A percentile compares a stretch with the other conserved stretches of the same genome.
phyloP scores from a whole-genome alignment of 2,113 vertebrate species.

The Lagopus leucura region DNA sequence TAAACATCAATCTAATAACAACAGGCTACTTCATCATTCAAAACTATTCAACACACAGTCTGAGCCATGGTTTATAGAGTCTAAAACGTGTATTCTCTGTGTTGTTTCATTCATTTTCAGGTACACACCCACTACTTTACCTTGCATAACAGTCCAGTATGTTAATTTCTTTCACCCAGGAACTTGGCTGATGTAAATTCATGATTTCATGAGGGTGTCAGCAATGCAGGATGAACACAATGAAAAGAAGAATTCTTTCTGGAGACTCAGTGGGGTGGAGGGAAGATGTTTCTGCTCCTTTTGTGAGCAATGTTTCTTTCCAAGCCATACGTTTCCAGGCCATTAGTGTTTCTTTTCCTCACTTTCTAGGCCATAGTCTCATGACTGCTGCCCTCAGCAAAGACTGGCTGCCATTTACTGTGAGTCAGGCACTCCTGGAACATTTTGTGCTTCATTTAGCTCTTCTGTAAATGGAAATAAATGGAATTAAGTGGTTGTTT shows the following conservation, averaged over 20 bases:
- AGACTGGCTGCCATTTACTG: not conserved
- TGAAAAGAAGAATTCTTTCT: not conserved
- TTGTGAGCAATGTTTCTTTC: not conserved
- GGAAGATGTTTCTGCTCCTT: not conserved
- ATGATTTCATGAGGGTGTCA: not conserved
- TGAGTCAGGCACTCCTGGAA: not conserved
- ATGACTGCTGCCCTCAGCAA: not conserved
- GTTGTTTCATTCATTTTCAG: not conserved
- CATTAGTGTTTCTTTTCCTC: not conserved
- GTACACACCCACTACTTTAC: not conserved
- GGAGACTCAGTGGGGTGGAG: not conserved
- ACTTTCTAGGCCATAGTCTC: not conserved
- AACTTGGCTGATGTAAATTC: not conserved
- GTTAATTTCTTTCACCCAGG: not conserved
- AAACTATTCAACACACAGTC: not conserved
- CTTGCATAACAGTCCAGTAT: not conserved
- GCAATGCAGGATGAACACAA: fast-evolving
- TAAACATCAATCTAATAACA: not conserved
- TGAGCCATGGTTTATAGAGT: not conserved
- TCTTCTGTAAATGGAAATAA: not conserved
- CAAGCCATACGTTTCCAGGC: not conserved
- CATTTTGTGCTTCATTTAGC: not conserved
- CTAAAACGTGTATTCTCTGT: not conserved
- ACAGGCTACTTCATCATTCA: not conserved
- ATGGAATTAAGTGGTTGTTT: not conserved